phyloP scores from a whole-genome alignment of 2,797 vertebrate genomes.

The Lepilemur ruficaudatus region DNA sequence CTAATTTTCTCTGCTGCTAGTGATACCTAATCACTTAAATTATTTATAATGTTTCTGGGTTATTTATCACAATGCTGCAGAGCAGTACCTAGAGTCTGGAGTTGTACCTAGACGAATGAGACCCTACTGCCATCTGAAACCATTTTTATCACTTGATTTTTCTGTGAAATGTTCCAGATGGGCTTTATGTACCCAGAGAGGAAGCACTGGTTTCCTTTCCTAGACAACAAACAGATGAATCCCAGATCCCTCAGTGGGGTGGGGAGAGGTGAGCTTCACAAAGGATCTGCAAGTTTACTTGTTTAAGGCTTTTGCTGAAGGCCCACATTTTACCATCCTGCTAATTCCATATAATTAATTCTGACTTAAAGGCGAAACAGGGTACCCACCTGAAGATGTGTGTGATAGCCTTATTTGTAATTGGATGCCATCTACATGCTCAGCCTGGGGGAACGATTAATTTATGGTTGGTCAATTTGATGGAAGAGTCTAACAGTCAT shows the following conservation, averaged over 20 bases:
- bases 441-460: background rate
- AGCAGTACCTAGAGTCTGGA: background rate
- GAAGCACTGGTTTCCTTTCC: background rate
- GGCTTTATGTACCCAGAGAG: background rate
- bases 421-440: background rate
- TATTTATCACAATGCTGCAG: background rate
- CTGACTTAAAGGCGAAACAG: background rate
- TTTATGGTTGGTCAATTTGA: background rate
- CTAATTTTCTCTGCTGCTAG: background rate
- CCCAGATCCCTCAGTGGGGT: background rate
- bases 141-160: background rate
- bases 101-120: background rate
- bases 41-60: background rate
- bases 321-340: background rate
- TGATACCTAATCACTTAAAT: background rate
- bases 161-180: background rate
- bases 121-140: background rate
- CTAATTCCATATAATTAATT: background rate
- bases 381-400: background rate
- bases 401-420: background rate
- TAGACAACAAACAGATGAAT: background rate
- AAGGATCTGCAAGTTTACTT: background rate
- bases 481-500: background rate
- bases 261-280: background rate
- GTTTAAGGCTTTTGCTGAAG: background rate